phyloP scores from a whole-genome alignment of 1,140 invertebrate genomes.

The Nebria ingens region DNA sequence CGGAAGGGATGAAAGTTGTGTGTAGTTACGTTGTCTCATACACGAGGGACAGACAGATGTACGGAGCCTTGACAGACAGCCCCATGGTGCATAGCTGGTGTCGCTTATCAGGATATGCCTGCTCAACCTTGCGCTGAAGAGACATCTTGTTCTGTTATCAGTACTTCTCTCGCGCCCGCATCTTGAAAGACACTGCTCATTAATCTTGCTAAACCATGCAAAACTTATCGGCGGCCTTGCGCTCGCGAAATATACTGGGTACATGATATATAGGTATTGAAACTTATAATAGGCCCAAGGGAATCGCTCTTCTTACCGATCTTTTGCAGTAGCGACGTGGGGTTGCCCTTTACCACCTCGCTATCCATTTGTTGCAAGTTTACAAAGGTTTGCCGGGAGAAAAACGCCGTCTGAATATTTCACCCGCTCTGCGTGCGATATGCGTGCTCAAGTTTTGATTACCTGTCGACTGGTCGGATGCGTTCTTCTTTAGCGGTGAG shows the following conservation, averaged over 20 bases:
- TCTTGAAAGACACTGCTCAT: conserved; percentile 32
- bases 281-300: conserved; percentile 34
- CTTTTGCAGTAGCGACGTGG: conserved; percentile 15
- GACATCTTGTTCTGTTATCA: too few species aligned
- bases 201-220: conserved; percentile 36
- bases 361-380: conserved; percentile 24
- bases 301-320: conserved; percentile 23
- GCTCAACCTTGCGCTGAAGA: too few species aligned
- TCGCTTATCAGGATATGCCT: too few species aligned
- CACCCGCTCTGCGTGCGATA: neutral
- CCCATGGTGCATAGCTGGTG: too few species aligned
- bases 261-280: conserved; percentile 34
- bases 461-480: too few species aligned
- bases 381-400: conserved; percentile 19
- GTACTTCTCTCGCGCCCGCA: too few species aligned
- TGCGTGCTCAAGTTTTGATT: conserved; percentile 24
- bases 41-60: too few species aligned
- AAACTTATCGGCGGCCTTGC: conserved; percentile 29
- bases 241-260: conserved; percentile 19
- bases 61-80: too few species aligned
- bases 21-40: too few species aligned
- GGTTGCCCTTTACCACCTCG: neutral
- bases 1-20: too few species aligned
- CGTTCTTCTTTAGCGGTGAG: too few species aligned
- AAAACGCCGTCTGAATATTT: conserved; percentile 25